These are phyloP conservation scores for Sporophila hypoxantha DNA, from an alignment of 2,113 vertebrate genomes.

Conservation along the genomic window DNA sequence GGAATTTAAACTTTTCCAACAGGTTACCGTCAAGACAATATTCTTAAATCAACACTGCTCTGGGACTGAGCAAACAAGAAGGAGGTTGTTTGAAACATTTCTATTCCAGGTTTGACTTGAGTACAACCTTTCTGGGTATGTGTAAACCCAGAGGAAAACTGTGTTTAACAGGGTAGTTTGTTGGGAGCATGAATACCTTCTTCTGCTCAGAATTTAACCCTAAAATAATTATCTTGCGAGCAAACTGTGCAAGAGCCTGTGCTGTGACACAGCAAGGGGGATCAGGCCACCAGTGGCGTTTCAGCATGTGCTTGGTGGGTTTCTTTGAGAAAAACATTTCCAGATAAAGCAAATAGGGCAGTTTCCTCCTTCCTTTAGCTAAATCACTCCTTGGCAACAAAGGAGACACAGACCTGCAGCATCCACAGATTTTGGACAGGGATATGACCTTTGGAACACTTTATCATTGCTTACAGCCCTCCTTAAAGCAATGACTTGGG, in stretches of 20 bases:
- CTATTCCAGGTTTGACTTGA: neutral
- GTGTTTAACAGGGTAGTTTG: rapidly evolving
- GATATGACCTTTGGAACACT: neutral
- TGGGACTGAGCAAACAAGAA: neutral
- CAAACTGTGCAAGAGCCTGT: neutral
- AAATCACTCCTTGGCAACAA: neutral
- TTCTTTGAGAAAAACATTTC: neutral
- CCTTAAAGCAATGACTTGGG: neutral
- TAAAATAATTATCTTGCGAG: neutral
- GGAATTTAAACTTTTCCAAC: neutral
- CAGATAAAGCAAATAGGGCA: neutral
- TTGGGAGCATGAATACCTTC: neutral
- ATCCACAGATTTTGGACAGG: neutral
- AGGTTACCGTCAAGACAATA: neutral
- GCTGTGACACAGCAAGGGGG: neutral
- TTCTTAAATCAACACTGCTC: neutral
- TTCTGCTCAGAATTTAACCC: neutral
- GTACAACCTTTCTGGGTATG: rapidly evolving
- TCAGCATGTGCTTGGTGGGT: neutral
- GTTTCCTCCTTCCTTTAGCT: neutral
- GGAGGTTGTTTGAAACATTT: neutral
- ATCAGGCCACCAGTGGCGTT: neutral
- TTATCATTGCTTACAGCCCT: neutral
- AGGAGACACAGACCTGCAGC: neutral
- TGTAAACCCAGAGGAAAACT: neutral